Evolutionary conservation across 2,113 vertebrate genomes (phyloP).

Genomic region (Aptenodytes forsteri): DNA sequence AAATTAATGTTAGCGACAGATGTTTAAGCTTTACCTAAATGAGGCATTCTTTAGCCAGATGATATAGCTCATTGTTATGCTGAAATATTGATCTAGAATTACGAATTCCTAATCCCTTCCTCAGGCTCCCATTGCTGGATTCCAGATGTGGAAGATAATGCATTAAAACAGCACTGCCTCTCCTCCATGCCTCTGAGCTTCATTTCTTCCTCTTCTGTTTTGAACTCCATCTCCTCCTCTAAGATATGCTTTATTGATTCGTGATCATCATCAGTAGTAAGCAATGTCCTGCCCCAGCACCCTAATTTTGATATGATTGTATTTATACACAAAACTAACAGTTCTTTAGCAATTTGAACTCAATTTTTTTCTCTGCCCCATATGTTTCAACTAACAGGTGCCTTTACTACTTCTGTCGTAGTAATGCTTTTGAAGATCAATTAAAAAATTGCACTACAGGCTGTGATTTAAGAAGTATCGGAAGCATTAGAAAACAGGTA

Average conservation of each 20-base stretch:
- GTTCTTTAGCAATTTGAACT: background rate
- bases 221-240: background rate
- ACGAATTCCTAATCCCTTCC: background rate
- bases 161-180: background rate
- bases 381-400: background rate
- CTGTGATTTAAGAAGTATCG: background rate
- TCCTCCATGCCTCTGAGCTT: background rate
- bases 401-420: background rate
- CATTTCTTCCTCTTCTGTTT: background rate
- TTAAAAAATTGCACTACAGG: background rate
- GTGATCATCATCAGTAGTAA: background rate
- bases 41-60: background rate
- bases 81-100: conserved; percentile 23
- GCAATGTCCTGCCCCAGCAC: background rate
- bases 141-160: background rate
- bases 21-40: background rate
- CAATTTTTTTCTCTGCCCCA: background rate
- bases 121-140: background rate
- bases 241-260: background rate
- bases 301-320: background rate
- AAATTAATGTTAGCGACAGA: background rate
- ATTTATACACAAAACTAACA: background rate
- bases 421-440: background rate
- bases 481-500: background rate
- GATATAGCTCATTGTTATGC: background rate